Base-by-base conservation (phyloP, 2,113 vertebrate species). In the Rafetus swinhoei region DNA sequence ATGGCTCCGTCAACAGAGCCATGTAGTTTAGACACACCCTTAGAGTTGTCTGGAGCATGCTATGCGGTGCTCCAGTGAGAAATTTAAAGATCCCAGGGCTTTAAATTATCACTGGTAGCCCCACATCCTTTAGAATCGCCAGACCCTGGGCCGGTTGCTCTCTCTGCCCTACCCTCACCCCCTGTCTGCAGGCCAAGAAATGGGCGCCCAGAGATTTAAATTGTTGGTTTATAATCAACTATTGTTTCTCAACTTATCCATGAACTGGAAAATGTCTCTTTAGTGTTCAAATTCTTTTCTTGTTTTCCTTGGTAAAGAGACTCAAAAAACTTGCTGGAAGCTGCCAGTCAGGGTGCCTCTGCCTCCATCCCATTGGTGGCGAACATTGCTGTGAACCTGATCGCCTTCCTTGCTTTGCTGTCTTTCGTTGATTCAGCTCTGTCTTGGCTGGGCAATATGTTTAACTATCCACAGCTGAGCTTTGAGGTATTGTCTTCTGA, bases 371-470 rank as follows among this genome's bases (percentile, higher is more conserved):
- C 83, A 2, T 79, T 99, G 76, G 98, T 99, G 88, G 98, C 98
- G 2, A 98, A 97, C 88, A 98, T 99, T 0, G 83, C 98, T 0
- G 98, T 94, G 79, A 99, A 98, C 85, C 90, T 99, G 86, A 98
- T 99, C 15, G 97, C 98, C 80, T 99, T 99, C 95, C 90, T 99
- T 72, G 97, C 99, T 16, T 92, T 99, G 82, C 76, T 99, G 89
- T 97, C 98, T 82, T 99, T 99, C 86, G 3, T 98, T 50, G 98
- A 99, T 39, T 95, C 98, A 4, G 94, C 89, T 25, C 97, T 99
- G 39, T 98, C 98, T 57, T 99, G 99, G 99, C 74, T 99, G 24
- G 99, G 99, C 56, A 98, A 24, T 82, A 97, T 99, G 97, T 98
- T 99, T 54, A 97, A 98, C 96, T 99, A 96, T 86, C 98, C 99